These are phyloP conservation scores for Telmatochromis sp. DNA, from an alignment of 2,113 vertebrate genomes.

Conservation along the genomic window DNA sequence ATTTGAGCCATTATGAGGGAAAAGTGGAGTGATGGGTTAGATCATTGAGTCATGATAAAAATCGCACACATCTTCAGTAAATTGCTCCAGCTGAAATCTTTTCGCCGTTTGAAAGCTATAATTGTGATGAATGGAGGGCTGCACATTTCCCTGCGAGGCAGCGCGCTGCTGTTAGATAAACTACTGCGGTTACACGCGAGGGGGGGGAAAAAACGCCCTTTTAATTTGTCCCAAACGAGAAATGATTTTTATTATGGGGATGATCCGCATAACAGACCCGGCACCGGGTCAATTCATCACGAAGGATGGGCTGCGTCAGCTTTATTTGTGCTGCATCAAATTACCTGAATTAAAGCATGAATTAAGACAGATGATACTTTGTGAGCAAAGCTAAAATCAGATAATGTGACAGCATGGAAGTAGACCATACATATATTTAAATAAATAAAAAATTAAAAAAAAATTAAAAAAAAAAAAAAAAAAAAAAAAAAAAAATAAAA, in stretches of 20 bases:
- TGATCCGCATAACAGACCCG: background rate
- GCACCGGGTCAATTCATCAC: background rate
- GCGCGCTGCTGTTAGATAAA: background rate
- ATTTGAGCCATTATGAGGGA: background rate
- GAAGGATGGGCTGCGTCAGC: background rate
- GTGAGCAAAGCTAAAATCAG: background rate
- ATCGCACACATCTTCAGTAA: background rate
- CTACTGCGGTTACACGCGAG: background rate
- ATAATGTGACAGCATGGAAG: background rate
- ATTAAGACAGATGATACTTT: background rate
- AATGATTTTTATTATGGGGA: background rate
- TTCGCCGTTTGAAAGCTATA: background rate
- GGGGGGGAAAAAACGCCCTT: rapidly evolving
- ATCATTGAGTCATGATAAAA: background rate
- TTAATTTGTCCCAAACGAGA: background rate
- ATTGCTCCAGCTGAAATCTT: background rate
- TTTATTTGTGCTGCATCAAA: background rate
- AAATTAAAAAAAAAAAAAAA: no score
- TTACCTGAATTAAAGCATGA: background rate
- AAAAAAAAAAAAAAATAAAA: no score
- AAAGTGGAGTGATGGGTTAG: background rate
- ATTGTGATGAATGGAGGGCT: background rate
- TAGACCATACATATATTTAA: background rate
- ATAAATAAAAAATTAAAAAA: background rate
- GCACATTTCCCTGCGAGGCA: background rate